Evolutionary conservation across 2,797 vertebrate species (phyloP), one percentile per base, ranked within the genome.

Genomic region (Sebastiscus albofasciatus): DNA sequence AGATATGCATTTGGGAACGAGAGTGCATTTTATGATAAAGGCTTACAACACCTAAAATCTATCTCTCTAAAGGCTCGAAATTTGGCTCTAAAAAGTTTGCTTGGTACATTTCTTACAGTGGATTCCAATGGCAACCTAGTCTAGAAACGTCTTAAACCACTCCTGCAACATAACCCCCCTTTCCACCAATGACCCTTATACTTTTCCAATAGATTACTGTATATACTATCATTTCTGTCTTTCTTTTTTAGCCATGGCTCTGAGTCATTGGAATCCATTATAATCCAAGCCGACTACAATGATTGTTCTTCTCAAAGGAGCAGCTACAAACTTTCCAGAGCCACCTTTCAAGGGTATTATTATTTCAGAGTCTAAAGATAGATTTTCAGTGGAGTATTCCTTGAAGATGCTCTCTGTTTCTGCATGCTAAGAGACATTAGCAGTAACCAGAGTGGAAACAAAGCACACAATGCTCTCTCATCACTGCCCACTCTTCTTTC

Each of bases 381-480:
- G 52, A 78, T 72, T 83, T 84, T 59, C 20, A 68, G 89, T 70
- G 70, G 85, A 70, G 58, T 81, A 61, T 81, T 79, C 82, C 81
- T 92, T 82, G 84, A 84, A 77, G 82, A 87, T 84, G 85, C 75
- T 78, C 87, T 85, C 80, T 74, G 54, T 83, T 84, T 90, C 86
- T 74, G 88, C 93, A 90, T 94, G 96, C 95, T 82, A 71, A 89
- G 90, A 91, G 59, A 86, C 89, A 85, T 88, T 58, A 60, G 87
- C 77, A 82, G 94, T 75, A 93, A 93, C 94, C 92, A 87, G 75
- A 75, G 75, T 72, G 87, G 88, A 92, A 92, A 93, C 93, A 91
- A 89, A 85, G 92, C 90, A 62, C 89, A 85, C 92, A 90, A 91
- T 84, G 85, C 85, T 90, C 90, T 74, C 55, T 84, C 42, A 16